Evolutionary conservation across 2,888 invertebrate genomes (phyloP).

Genomic region (Phengaris alcon): DNA sequence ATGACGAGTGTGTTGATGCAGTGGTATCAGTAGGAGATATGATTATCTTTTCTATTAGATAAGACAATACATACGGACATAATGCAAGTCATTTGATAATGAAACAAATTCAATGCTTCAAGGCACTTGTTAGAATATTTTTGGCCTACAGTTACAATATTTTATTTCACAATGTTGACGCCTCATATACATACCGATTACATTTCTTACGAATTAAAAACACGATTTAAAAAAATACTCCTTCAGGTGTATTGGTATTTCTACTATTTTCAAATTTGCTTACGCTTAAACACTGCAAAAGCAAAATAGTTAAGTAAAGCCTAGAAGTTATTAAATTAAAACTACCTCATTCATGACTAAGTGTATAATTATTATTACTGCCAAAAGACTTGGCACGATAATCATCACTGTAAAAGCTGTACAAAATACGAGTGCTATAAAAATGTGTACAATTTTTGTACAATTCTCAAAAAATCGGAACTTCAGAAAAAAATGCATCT

Average conservation of each 20-base stretch:
- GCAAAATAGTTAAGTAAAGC: not conserved
- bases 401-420: slow-evolving; percentile 23
- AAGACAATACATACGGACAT: slow-evolving; percentile 32
- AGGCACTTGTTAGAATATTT: slow-evolving; percentile 23
- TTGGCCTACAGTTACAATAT: not conserved
- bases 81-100: slow-evolving; percentile 24
- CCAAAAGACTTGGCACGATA: slow-evolving; percentile 25
- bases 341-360: slow-evolving; percentile 9
- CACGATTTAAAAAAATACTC: not conserved
- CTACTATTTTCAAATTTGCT: slow-evolving; percentile 20
- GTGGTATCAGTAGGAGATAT: slow-evolving; percentile 35
- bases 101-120: slow-evolving; percentile 24
- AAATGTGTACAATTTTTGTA: slow-evolving; percentile 24
- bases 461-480: slow-evolving; percentile 6
- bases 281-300: slow-evolving; percentile 14
- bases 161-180: not conserved
- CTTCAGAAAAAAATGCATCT: slow-evolving; percentile 18
- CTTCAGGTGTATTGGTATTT: not conserved
- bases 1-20: slow-evolving; percentile 27
- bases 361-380: slow-evolving; percentile 5
- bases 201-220: not conserved
- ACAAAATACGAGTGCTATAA: slow-evolving; percentile 23
- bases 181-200: not conserved
- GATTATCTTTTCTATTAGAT: slow-evolving; percentile 36
- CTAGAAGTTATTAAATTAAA: not conserved